Base-by-base conservation (phyloP, 2,888 invertebrate species). In the Perizoma affinitatum region DNA sequence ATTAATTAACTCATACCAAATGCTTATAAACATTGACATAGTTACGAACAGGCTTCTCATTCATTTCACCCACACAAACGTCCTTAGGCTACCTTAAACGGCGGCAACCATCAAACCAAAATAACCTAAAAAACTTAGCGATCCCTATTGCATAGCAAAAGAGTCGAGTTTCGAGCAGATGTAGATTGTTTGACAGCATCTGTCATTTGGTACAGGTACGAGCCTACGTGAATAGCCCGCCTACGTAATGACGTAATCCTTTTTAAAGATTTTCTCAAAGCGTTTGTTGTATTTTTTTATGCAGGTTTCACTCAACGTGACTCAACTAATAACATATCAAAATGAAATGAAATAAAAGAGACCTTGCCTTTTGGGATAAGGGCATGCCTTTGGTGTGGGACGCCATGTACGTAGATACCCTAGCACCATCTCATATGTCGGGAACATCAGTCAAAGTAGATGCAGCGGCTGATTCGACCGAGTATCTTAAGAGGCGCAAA, bases 11-110 rank as follows among this genome's bases (percentile, higher is more conserved):
- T 9, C 9, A 52, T 33, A 45, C 50, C 50, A 49, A 56, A 56
- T 33, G n/a, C 50, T 5, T 34, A 50, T 40, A 22, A 63, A 49
- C 65, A 63, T 63, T 66, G 66, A 66, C 66, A 66, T 36, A 66
- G 22, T 22, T 22, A 22, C 1, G 22, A 22, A 22, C 22, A 22
- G 22, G 22, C 56, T 43, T 63, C 54, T 36, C 46, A 51, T n/a
- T 52, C 58, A 51, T 44, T 44, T 51, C 52, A 50, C 66, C 66
- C 57, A 66, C 66, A 10, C n/a, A 8, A 22, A 38, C 36, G 59
- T 59, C 66, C 64, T 66, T 66, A 40, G 10, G 38, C 54, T 8
- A 61, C 65, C 62, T 45, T 61, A 63, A 55, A 66, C 43, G 58
- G 56, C 34, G 40, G 6, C 51, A n/a, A 34, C 10, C 11, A 22